These are phyloP conservation scores for Eretmochelys imbricata DNA, from an alignment of 2,113 vertebrate genomes.

Conservation along the genomic window DNA sequence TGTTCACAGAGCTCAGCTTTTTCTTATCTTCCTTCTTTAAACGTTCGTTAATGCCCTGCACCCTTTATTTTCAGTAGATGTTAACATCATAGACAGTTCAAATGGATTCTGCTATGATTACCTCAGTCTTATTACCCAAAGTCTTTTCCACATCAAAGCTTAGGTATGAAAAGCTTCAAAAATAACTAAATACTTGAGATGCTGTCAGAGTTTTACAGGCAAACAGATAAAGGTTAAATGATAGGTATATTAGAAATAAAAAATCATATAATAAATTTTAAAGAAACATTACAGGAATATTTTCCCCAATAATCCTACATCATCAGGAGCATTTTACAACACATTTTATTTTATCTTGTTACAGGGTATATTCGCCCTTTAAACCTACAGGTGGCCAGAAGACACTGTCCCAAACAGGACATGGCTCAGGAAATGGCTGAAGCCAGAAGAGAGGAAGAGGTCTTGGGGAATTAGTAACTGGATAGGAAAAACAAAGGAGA, in stretches of 20 bases:
- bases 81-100: background rate
- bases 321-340: background rate
- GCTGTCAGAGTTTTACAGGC: background rate
- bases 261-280: background rate
- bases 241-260: background rate
- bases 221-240: background rate
- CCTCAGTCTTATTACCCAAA: background rate
- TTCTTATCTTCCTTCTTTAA: background rate
- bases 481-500: background rate
- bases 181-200: background rate
- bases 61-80: background rate
- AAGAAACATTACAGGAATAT: background rate
- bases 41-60: background rate
- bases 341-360: background rate
- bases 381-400: background rate
- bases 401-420: background rate
- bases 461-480: too few relatives aligned
- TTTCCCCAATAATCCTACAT: background rate
- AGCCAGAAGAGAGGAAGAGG: too few relatives aligned
- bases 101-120: background rate
- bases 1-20: fast-evolving
- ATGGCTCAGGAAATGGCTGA: background rate
- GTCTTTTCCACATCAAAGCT: background rate
- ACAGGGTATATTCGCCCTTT: background rate
- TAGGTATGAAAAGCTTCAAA: background rate